Base-by-base conservation (phyloP, 2,113 vertebrate species). In the Phylloscopus trochilus region DNA sequence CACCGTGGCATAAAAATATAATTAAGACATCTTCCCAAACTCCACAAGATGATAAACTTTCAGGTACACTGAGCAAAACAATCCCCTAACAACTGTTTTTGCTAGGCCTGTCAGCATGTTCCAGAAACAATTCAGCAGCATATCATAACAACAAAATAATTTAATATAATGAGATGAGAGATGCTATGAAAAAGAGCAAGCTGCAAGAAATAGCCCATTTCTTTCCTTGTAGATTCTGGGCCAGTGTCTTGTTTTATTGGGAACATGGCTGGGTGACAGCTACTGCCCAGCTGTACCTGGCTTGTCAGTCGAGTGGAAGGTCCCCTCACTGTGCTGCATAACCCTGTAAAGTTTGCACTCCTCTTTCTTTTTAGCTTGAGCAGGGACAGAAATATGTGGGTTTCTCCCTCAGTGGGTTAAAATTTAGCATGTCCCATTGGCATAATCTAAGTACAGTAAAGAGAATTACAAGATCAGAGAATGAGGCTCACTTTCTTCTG, bases 241-340 rank as follows among this genome's bases (percentile, higher is more conserved):
- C 37, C 26, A 31, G 23, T 37, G 35, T 18, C 58, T 91, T 37
- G 11, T 33, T 83, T 90, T 47, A 20, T 23, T 63, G 47, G 68
- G 41, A 87, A 28, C 2, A 0, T 6, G 4, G 15, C 59, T 74
- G 69, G 35, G 44, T 80, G 35, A 44, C 22, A 41, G 68, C 6
- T 13, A 5, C 27, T 49, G 39, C 53, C 43, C 87, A 39, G 39
- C 52, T 30, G 10, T 27, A 26, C 1, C 2, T 70, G 51, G 11
- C 9, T 21, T 77, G 15, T 58, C 68, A 49, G 0, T 2, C 0
- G 0, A 51, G 7, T 58, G 30, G 52, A 46, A 18, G 16, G 27
- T 51, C 33, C 20, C 28, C 62, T 73, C 9, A 3, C 26, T 13
- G 22, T 3, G 16, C 43, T 78, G 35, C 46, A 14, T 23, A 21